These are phyloP conservation scores for Gopherus flavomarginatus DNA, from an alignment of 2,113 vertebrate species.

Conservation along the genomic window DNA sequence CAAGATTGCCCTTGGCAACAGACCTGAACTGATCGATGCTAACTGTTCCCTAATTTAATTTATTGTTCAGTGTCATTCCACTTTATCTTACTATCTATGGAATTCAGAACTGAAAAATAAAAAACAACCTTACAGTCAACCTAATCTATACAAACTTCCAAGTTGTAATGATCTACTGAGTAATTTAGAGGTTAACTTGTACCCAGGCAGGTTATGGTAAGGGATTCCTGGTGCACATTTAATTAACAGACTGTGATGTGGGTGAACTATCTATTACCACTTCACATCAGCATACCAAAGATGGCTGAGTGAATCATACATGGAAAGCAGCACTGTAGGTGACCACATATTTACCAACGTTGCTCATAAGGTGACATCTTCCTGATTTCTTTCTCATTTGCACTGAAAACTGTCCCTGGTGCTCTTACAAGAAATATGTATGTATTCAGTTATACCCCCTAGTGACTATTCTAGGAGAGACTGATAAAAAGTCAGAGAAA, in stretches of 20 bases:
- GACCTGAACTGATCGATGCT: constrained; percentile 45
- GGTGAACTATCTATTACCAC: not conserved
- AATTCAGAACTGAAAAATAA: constrained; percentile 34
- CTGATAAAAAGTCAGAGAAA: not conserved
- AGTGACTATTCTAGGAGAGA: not conserved
- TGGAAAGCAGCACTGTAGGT: not conserved
- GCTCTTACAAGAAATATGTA: not conserved
- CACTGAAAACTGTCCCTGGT: not conserved
- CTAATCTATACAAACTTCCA: constrained; percentile 17
- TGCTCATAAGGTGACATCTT: not conserved
- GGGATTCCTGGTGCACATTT: not conserved
- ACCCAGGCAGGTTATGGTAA: not conserved
- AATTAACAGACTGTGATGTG: not conserved
- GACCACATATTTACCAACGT: not conserved
- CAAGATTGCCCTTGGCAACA: constrained; percentile 60
- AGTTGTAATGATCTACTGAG: constrained; percentile 15
- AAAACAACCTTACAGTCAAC: constrained; percentile 3
- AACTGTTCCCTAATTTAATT: constrained; percentile 58
- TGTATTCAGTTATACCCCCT: not conserved
- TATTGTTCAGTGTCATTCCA: constrained; percentile 29
- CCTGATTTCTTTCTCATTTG: not conserved
- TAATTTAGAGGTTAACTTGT: constrained; percentile 30
- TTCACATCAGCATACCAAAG: not conserved
- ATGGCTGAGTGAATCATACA: not conserved
- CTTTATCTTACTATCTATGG: constrained; percentile 17